Conservation (phyloP, 2,113 vertebrate genomes). For the Platichthys flesus region DNA sequence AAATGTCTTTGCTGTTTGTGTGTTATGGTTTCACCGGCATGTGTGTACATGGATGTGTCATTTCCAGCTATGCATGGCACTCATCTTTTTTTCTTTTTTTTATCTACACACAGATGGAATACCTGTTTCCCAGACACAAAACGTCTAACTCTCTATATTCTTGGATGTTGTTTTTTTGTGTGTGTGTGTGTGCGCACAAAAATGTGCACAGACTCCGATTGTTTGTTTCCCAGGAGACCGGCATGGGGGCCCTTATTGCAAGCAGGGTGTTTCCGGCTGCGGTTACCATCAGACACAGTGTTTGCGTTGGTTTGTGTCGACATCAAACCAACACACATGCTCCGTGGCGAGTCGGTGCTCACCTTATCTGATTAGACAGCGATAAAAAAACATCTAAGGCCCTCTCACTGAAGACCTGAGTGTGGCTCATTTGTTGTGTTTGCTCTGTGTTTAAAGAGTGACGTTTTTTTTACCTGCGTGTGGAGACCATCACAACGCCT, state of each 20-base stretch:
- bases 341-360: slow-evolving; percentile 21
- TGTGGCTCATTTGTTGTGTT: slow-evolving; percentile 40
- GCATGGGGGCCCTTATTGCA: slow-evolving; percentile 47
- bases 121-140: background rate
- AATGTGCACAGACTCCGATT: background rate
- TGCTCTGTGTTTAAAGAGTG: slow-evolving; percentile 28
- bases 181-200: background rate
- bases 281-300: slow-evolving; percentile 33
- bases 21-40: background rate
- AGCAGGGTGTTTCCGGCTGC: background rate
- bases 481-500: slow-evolving; percentile 23
- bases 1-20: background rate
- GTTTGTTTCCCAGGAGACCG: slow-evolving; percentile 31
- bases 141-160: background rate
- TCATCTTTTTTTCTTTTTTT: background rate
- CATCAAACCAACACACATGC: slow-evolving; percentile 29
- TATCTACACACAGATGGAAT: background rate
- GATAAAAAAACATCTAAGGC: slow-evolving; percentile 29
- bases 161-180: slow-evolving; percentile 4
- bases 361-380: slow-evolving; percentile 40
- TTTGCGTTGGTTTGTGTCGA: slow-evolving; percentile 33
- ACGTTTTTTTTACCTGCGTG: slow-evolving; percentile 42
- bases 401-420: slow-evolving; percentile 24
- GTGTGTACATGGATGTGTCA: background rate
- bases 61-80: background rate